Evolutionary conservation across 2,797 vertebrate genomes (phyloP).

Genomic region (Varecia variegata): DNA sequence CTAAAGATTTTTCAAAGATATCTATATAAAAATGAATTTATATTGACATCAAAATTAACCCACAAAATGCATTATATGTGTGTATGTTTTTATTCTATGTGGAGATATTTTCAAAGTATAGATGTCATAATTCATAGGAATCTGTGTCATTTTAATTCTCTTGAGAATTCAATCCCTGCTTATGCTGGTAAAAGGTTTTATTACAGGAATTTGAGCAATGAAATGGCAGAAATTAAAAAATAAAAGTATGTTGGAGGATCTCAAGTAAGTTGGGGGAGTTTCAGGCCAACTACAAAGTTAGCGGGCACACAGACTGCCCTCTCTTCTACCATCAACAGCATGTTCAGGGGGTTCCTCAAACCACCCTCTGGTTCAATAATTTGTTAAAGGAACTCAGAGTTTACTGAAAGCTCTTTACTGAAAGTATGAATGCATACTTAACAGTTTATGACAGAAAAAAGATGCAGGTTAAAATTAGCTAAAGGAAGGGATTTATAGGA

Average conservation of each 20-base stretch:
- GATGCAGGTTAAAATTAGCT: background rate
- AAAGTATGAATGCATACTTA: too few species aligned
- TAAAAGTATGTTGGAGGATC: background rate
- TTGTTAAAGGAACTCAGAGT: background rate
- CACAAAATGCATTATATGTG: background rate
- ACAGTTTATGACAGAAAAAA: background rate
- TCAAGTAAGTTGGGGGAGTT: background rate
- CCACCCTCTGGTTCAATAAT: background rate
- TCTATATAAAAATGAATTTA: background rate
- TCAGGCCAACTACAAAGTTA: background rate
- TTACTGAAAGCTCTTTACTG: background rate
- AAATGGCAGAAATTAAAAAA: background rate
- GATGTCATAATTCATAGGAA: background rate
- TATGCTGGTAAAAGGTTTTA: background rate
- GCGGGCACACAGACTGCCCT: accelerated
- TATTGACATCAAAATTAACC: background rate
- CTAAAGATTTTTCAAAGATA: background rate
- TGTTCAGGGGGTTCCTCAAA: background rate
- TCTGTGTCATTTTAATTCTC: background rate
- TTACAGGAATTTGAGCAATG: background rate
- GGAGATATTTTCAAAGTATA: background rate
- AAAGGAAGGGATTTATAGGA: background rate
- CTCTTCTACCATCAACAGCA: background rate
- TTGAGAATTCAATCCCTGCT: background rate
- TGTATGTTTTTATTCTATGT: background rate